These are phyloP conservation scores for Amphimedon queenslandica DNA, from an alignment of 37 sponge, comb jelly and placozoan species.

Conservation along the genomic window DNA sequence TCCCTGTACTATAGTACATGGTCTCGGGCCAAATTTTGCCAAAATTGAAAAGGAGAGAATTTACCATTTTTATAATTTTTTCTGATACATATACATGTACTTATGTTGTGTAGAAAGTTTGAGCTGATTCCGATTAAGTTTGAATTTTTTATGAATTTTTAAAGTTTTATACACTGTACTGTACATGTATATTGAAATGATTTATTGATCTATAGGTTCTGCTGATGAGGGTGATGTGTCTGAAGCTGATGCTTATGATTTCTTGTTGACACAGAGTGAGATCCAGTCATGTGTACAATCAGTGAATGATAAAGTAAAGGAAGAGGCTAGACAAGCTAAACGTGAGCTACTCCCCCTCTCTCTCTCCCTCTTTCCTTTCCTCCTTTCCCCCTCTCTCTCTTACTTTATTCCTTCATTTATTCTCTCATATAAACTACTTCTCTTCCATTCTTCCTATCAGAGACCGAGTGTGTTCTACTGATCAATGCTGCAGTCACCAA, in stretches of 20 bases:
- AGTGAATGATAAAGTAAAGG: constrained; percentile 71
- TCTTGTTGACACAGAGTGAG: constrained; percentile 82
- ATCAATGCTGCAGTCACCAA: constrained; percentile 55
- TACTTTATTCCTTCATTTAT: neutral
- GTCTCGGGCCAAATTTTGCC: too few relatives aligned
- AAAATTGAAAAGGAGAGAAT: too few relatives aligned
- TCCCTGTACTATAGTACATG: too few relatives aligned
- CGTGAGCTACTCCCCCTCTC: constrained; percentile 41
- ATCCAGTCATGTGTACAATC: constrained; percentile 72
- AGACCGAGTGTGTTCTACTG: neutral
- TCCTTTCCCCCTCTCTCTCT: neutral
- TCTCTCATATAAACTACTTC: constrained; percentile 7
- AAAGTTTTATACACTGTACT: constrained; percentile 26
- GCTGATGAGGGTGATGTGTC: constrained; percentile 54
- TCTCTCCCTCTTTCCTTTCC: constrained; percentile 13
- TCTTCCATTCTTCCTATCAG: neutral
- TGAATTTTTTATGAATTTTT: too few relatives aligned
- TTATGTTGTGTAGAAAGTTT: too few relatives aligned
- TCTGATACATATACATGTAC: too few relatives aligned
- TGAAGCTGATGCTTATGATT: constrained; percentile 87
- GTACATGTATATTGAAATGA: neutral
- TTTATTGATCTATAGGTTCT: constrained; percentile 4
- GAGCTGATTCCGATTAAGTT: too few relatives aligned
- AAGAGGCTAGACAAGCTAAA: constrained; percentile 72
- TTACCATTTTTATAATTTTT: too few relatives aligned